Conservation (phyloP, 2,888 invertebrate genomes). For the Lissonota sp. region DNA sequence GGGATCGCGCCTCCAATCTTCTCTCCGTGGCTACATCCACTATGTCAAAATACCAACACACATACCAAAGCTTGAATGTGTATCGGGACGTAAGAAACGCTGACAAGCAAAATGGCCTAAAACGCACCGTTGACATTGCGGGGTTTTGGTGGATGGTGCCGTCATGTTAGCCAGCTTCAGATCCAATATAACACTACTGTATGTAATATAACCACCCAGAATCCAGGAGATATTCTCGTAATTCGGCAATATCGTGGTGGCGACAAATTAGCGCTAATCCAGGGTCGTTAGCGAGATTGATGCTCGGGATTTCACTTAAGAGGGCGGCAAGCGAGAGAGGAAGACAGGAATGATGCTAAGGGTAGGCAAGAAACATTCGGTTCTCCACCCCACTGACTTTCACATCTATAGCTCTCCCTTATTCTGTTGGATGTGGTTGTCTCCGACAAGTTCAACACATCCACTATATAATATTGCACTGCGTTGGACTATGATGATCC, state of each 20-base stretch:
- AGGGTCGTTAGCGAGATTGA: conserved; percentile 82
- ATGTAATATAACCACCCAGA: conserved; percentile 20
- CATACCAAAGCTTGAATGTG: neutral
- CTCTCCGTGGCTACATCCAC: conserved; percentile 30
- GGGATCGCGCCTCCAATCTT: conserved; percentile 63
- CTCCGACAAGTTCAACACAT: conserved; percentile 51
- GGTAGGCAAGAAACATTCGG: conserved; percentile 44
- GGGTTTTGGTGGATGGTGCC: no score
- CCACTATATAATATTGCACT: conserved; percentile 7
- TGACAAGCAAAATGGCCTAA: no score
- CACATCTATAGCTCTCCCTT: conserved; percentile 43
- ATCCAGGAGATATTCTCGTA: conserved; percentile 76
- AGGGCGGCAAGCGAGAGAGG: conserved; percentile 58
- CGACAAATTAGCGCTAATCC: conserved; percentile 82
- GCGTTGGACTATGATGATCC: conserved; percentile 8
- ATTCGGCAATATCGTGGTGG: conserved; percentile 81
- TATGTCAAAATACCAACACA: conserved; percentile 21
- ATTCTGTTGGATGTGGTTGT: conserved; percentile 30
- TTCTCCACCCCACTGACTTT: conserved; percentile 29
- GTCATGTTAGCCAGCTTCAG: no score
- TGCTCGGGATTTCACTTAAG: conserved; percentile 81
- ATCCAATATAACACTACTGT: neutral
- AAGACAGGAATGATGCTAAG: conserved; percentile 50
- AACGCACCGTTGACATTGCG: no score
- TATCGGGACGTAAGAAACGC: no score